A percentile compares a stretch with the other conserved stretches of the same genome.
Evolutionary conservation across 2,888 invertebrate species (phyloP).

Genomic region (Orchesellides sinensis): DNA sequence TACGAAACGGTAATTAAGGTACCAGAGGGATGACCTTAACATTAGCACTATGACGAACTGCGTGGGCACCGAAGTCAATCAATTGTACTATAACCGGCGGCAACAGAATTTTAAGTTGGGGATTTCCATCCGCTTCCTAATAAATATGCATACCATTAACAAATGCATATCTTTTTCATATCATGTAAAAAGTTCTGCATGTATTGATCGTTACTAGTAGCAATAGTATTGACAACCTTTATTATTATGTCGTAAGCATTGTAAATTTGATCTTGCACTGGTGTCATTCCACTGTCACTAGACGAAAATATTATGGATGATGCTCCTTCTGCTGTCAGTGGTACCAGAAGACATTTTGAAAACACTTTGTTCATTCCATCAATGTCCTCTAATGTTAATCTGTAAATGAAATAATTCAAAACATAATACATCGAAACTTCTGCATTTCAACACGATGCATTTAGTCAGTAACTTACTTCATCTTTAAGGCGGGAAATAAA

Average conservation of each 20-base stretch:
- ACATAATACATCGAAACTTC: too few relatives aligned
- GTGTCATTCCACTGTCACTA: slow-evolving; percentile 88
- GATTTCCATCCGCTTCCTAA: slow-evolving; percentile 66
- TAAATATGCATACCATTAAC: background rate
- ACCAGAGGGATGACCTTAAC: slow-evolving; percentile 72
- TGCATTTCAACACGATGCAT: background rate
- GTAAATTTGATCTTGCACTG: slow-evolving; percentile 83
- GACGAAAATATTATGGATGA: slow-evolving; percentile 89
- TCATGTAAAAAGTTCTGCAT: background rate
- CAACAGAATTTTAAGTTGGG: slow-evolving; percentile 61
- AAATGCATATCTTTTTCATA: background rate
- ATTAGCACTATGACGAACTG: slow-evolving; percentile 68
- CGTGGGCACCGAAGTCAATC: slow-evolving; percentile 72
- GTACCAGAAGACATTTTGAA: slow-evolving; percentile 87
- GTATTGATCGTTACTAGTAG: background rate
- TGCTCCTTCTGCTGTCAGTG: slow-evolving; percentile 87
- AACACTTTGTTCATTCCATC: slow-evolving; percentile 87
- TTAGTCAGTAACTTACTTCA: slow-evolving; percentile 79
- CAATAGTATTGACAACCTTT: slow-evolving; percentile 40
- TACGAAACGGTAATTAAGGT: too few relatives aligned
- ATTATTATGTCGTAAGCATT: slow-evolving; percentile 72
- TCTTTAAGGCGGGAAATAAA: slow-evolving; percentile 92
- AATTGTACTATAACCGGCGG: slow-evolving; percentile 72
- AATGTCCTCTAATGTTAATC: slow-evolving; percentile 85
- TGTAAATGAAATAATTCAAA: slow-evolving; percentile 65